phyloP scores from a whole-genome alignment of 2,888 invertebrate species.

The Mythimna vitellina region DNA sequence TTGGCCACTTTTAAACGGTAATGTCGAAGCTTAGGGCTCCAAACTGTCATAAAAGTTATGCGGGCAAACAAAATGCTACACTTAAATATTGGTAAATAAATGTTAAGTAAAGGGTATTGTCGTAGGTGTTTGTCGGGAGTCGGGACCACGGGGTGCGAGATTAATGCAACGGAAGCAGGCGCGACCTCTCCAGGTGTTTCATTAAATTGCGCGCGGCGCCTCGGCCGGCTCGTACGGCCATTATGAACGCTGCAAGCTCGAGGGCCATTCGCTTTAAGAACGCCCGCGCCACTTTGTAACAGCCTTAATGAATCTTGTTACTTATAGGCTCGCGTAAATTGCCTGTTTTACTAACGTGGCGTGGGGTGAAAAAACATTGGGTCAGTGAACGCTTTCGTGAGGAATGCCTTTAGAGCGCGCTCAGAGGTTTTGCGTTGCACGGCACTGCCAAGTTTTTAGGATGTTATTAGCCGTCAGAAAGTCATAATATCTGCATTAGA shows the following conservation, averaged over 20 bases:
- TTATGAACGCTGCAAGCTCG: slow-evolving; percentile 89
- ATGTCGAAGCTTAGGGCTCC: slow-evolving; percentile 65
- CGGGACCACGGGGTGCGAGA: slow-evolving; percentile 77
- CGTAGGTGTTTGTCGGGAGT: slow-evolving; percentile 41
- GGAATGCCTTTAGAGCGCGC: slow-evolving; percentile 66
- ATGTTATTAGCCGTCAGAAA: slow-evolving; percentile 50
- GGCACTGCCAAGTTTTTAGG: slow-evolving; percentile 47
- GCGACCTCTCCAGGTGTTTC: slow-evolving; percentile 90
- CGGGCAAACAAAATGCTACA: slow-evolving; percentile 49
- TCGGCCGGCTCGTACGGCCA: slow-evolving; percentile 86
- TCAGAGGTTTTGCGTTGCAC: slow-evolving; percentile 65
- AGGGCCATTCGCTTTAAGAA: slow-evolving; percentile 91
- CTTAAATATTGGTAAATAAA: slow-evolving; percentile 37
- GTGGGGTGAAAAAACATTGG: slow-evolving; percentile 79
- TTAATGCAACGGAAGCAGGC: slow-evolving; percentile 89
- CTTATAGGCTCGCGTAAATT: slow-evolving; percentile 90
- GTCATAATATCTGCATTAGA: slow-evolving; percentile 13
- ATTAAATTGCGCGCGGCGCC: slow-evolving; percentile 88
- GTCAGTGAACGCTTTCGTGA: slow-evolving; percentile 77
- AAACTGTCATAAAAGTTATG: slow-evolving; percentile 62
- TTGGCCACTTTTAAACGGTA: slow-evolving; percentile 66
- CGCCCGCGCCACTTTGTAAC: slow-evolving; percentile 90
- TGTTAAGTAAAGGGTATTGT: slow-evolving; percentile 20
- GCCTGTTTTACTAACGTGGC: slow-evolving; percentile 86
- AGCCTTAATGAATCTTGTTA: slow-evolving; percentile 90